phyloP scores from a whole-genome alignment of 92 coral and sea anemone genomes.

The Metridium senile region DNA sequence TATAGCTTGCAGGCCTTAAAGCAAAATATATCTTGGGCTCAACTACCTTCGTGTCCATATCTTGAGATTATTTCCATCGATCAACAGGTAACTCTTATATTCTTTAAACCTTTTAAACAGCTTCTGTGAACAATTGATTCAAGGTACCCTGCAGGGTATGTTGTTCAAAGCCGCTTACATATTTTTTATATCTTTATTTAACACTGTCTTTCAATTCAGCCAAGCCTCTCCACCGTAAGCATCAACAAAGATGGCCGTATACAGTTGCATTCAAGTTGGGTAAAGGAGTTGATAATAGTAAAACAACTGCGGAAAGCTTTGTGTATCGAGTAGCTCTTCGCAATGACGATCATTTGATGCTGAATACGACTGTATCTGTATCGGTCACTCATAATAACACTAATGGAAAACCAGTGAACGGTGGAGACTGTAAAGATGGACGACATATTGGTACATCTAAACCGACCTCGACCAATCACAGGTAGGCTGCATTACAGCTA shows the following conservation, averaged over 20 bases:
- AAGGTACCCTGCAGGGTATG: too few relatives aligned
- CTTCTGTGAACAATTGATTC: background rate
- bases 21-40: background rate
- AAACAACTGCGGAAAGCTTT: slow-evolving; percentile 51
- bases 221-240: slow-evolving; percentile 58
- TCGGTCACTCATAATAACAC: slow-evolving; percentile 36
- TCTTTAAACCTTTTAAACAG: background rate
- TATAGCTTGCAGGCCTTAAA: background rate
- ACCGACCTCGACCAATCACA: slow-evolving; percentile 47
- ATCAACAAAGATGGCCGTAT: slow-evolving; percentile 73
- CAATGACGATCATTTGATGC: slow-evolving; percentile 32
- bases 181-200: background rate
- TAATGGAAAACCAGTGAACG: slow-evolving; percentile 20
- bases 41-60: slow-evolving; percentile 42
- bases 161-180: background rate
- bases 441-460: slow-evolving; percentile 25
- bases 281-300: slow-evolving; percentile 36
- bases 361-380: slow-evolving; percentile 47
- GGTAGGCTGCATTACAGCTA: too few relatives aligned
- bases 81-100: slow-evolving; percentile 63
- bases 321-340: slow-evolving; percentile 54
- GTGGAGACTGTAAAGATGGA: slow-evolving; percentile 50
- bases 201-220: slow-evolving; percentile 33
- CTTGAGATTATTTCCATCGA: slow-evolving; percentile 51
- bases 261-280: slow-evolving; percentile 57